Evolutionary conservation across 2,888 invertebrate genomes (phyloP), one percentile per base, ranked within the genome.

Genomic region (Cremastinae sp.): DNA sequence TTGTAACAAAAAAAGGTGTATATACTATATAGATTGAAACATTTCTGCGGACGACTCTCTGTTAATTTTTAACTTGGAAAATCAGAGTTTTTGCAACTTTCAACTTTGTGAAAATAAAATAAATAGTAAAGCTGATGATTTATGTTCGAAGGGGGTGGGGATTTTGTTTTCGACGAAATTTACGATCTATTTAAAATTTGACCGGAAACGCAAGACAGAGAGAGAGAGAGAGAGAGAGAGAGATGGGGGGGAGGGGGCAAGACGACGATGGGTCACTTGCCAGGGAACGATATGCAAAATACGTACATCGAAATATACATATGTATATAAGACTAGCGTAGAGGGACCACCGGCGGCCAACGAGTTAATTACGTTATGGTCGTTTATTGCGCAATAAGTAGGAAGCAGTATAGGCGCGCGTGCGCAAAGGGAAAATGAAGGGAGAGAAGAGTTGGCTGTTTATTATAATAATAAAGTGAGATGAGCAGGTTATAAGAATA

Each of bases 351-450:
- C 28, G 2, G 5, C 28, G 28, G 28, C 28, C 53, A 66, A n/a
- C n/a, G n/a, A 65, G 75, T 75, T 75, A 75, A 75, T 75, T 71
- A 71, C 71, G 75, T 61, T 70, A 65, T 54, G 65, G 59, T 70
- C 58, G 75, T 75, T 75, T 70, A n/a, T 28, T 28, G 70, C 70
- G 75, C 70, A 75, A 75, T 2, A 2, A 28, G 75, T 75, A 75
- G 61, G 59, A 70, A 75, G 59, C 65, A 61, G n/a, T n/a, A n/a
- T n/a, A n/a, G n/a, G n/a, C 65, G 20, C 34, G 45, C 22, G 5
- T n/a, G n/a, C n/a, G n/a, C n/a, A n/a, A 34, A 53, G 58, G 65
- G 65, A 58, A 20, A 47, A 41, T 51, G n/a, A 41, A 49, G 62
- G 5, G 12, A 58, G 49, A 61, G 36, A 22, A 7, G 53, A 43